Conservation (phyloP, 2,888 invertebrate species). For the Agrotis exclamationis region DNA sequence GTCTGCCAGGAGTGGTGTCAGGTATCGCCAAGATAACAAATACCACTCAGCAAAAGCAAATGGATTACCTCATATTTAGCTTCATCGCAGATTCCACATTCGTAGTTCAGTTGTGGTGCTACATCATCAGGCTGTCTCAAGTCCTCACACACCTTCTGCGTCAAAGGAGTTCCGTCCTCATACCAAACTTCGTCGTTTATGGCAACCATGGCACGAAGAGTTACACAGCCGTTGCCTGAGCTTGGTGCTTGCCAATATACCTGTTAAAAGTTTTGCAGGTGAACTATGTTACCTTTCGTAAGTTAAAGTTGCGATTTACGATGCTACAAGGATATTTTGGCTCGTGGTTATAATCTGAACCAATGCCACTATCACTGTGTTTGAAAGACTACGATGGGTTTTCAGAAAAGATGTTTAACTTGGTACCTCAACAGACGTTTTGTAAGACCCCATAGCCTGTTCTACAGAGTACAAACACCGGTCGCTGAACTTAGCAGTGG, state of each 20-base stretch:
- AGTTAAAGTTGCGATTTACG: neutral
- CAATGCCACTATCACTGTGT: no score
- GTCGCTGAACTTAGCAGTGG: slow-evolving; percentile 82
- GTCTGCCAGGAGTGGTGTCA: no score
- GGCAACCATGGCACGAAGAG: slow-evolving; percentile 84
- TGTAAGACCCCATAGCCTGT: slow-evolving; percentile 76
- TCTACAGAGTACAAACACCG: slow-evolving; percentile 85
- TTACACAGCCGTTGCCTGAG: slow-evolving; percentile 84
- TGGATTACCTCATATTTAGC: slow-evolving; percentile 83
- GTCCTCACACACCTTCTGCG: slow-evolving; percentile 82
- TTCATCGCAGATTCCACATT: slow-evolving; percentile 85
- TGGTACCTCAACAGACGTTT: slow-evolving; percentile 83
- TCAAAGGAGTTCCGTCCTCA: slow-evolving; percentile 83
- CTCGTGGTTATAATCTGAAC: no score
- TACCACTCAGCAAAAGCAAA: neutral
- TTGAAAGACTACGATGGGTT: no score
- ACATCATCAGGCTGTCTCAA: slow-evolving; percentile 85
- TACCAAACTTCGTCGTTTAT: slow-evolving; percentile 84
- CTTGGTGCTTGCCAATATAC: slow-evolving; percentile 87
- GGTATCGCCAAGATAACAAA: neutral
- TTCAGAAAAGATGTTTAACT: neutral
- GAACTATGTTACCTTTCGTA: neutral
- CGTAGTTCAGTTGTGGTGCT: slow-evolving; percentile 79
- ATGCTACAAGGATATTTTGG: no score
- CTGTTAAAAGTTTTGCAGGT: slow-evolving; percentile 61